Evolutionary conservation across 2,113 vertebrate genomes (phyloP).

Genomic region (Hypocryptadius cinnamomeus): DNA sequence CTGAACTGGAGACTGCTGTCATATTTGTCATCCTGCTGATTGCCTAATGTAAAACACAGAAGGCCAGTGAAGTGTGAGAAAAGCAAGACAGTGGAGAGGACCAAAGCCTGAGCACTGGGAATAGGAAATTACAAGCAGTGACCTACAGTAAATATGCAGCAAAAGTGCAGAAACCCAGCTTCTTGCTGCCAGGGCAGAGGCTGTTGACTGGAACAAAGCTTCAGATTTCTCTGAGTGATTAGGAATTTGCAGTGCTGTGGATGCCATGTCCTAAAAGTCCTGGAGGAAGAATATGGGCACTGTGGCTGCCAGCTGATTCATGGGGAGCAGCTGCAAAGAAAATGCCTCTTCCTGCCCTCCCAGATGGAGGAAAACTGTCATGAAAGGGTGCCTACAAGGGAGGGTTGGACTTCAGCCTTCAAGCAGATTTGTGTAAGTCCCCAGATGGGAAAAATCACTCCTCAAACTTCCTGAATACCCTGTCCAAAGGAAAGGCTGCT

Average conservation of each 20-base stretch:
- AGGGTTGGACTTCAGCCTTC: not conserved
- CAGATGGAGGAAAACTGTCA: not conserved
- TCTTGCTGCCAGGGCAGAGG: not conserved
- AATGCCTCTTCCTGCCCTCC: constrained; percentile 21
- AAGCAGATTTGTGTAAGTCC: not conserved
- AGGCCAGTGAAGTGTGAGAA: not conserved
- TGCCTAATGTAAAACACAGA: constrained; percentile 11
- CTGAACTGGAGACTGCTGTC: not conserved
- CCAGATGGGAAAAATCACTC: not conserved
- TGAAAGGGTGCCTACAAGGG: not conserved
- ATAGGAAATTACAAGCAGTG: not conserved
- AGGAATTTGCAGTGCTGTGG: not conserved
- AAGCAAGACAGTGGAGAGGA: not conserved
- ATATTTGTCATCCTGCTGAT: constrained; percentile 17
- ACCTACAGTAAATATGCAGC: not conserved
- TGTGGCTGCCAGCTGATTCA: not conserved
- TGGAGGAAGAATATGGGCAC: not conserved
- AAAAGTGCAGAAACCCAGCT: not conserved
- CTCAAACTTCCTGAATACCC: not conserved
- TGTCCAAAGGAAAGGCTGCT: not conserved
- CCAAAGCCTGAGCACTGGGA: not conserved
- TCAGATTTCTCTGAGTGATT: not conserved
- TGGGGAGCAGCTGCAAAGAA: not conserved
- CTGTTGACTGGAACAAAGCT: not conserved
- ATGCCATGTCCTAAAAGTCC: not conserved